Evolutionary conservation across 2,797 vertebrate genomes (phyloP), one percentile per base, ranked within the genome.

Genomic region (Anas bahamensis): DNA sequence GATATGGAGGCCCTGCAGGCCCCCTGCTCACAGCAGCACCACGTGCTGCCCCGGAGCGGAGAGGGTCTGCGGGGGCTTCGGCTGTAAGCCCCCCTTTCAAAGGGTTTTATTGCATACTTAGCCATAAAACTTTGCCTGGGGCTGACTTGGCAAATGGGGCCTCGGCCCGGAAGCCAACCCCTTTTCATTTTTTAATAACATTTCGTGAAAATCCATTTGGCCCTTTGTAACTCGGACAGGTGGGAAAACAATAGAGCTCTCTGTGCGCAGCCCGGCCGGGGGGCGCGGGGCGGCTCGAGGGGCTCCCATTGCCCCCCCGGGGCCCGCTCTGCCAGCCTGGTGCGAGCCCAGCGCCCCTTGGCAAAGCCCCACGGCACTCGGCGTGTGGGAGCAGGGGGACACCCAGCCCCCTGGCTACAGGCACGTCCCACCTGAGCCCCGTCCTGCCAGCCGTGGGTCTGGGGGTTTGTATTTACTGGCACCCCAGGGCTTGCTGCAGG

Each of bases 101-200:
- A 95, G 68, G 78, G 70, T 85, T 92, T 95, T 95, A 94, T 89
- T 96, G 68, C 88, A 93, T 46, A 91, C 93, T 93, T 81, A 93
- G 87, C 86, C 94, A 94, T 95, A 93, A 95, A 97, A 93, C 87
- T 24, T 79, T 44, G 96, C 96, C 96, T 96, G 93, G 86, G 94
- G 96, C 90, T 78, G 83, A 80, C 77, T 91, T 94, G 94, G 94
- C 94, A 93, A 95, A 66, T 6, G 13, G 24, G 93, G 70, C 91
- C 91, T 92, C 18, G 65, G 95, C 94, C 96, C 69, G 74, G 94
- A 92, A 96, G 94, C 91, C 94, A 94, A 96, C 83, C 69, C 78
- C 88, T 89, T 94, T 93, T 89, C 84, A 92, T 86, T 94, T 95
- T 95, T 96, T 96, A 96, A 96, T 95, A 96, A 96, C 90, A 19